phyloP scores from a whole-genome alignment of 2,113 vertebrate genomes.

The Neotoma lepida region DNA sequence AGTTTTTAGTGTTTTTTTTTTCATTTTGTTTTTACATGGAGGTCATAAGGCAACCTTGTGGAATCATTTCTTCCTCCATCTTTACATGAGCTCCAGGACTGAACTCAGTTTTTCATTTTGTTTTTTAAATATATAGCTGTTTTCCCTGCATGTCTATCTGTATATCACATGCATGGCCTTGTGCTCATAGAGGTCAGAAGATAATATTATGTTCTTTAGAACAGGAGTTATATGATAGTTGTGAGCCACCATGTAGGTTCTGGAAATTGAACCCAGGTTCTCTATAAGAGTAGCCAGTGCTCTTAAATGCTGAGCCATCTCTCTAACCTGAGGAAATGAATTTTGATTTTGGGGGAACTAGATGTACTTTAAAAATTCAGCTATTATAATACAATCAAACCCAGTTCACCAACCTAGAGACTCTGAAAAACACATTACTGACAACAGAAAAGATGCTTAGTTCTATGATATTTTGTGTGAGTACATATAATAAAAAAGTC shows the following conservation, averaged over 20 bases:
- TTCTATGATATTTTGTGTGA: constrained; percentile 2
- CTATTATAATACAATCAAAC: neutral
- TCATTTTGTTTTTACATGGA: too few species aligned
- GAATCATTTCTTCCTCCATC: too few species aligned
- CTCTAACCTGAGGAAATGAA: neutral
- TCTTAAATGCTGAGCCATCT: neutral
- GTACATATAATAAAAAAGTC: neutral
- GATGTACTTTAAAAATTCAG: constrained; percentile 15
- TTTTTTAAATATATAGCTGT: neutral
- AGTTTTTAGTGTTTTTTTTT: neutral
- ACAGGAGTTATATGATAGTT: neutral
- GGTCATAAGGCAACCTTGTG: too few species aligned
- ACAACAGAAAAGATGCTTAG: neutral
- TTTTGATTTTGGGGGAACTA: neutral
- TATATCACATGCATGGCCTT: neutral
- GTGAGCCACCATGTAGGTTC: neutral
- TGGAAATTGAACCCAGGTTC: neutral
- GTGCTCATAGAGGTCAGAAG: neutral
- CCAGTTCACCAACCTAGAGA: neutral
- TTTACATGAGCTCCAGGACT: too few species aligned
- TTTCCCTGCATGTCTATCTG: neutral
- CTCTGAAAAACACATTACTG: neutral
- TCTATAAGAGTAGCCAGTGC: neutral
- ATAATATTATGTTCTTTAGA: neutral
- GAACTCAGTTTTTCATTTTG: neutral